Evolutionary conservation across 2,888 invertebrate genomes (phyloP), one percentile per base, ranked within the genome.

Genomic region (Ophraella communa): DNA sequence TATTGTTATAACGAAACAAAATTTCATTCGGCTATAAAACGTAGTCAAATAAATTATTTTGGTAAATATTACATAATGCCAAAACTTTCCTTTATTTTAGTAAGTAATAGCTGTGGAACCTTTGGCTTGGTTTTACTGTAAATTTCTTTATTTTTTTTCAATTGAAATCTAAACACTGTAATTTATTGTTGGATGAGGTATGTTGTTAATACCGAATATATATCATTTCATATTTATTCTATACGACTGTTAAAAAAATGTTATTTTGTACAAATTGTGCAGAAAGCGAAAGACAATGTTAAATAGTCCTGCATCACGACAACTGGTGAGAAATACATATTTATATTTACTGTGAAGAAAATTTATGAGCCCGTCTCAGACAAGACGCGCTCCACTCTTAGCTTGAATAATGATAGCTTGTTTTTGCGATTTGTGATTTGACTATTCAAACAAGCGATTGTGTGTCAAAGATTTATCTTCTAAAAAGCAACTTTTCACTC

Each of bases 391-490:
- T 24, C 49, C 49, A 24, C 2, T 51, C 27, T 14, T 27, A 69
- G 70, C 69, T 70, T 68, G 66, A 75, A 73, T 66, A 66, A 68
- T 74, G 74, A 70, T 72, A 57, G 68, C 65, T 65, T 74, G 74
- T 76, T 76, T 74, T 71, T 74, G 72, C 67, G 65, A 71, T 67
- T 65, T 62, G 51, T 65, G 62, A 60, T 56, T 68, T 65, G 63
- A 64, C 69, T 72, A 75, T 73, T 73, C 75, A 73, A 73, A 76
- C 71, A 71, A 66, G 71, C 72, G 74, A 75, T 77, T 75, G 76
- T 74, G 71, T 75, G 74, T 75, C 73, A 74, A 75, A 77, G 74
- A 78, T 78, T 78, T 77, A 78, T 77, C 75, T 78, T 77, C 75
- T 71, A 72, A 69, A 69, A 62, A 57, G 30, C 55, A 42, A 47